These are phyloP conservation scores for Thripadectes ignobilis DNA, from an alignment of 2,797 vertebrate genomes.

Conservation along the genomic window DNA sequence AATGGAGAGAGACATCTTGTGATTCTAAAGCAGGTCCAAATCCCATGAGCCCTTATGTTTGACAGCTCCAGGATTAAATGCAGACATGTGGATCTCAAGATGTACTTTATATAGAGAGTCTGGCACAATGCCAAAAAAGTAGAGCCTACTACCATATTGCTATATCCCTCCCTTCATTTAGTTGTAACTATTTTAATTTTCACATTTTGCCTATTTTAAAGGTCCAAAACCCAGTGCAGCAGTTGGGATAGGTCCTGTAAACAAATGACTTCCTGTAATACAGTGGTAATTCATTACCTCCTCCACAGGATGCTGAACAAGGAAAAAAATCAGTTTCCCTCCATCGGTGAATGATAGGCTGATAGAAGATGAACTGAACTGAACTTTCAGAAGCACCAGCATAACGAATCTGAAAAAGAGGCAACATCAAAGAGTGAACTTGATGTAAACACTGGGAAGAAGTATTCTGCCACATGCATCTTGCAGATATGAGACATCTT, in stretches of 20 bases:
- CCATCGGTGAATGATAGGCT: constrained; percentile 95
- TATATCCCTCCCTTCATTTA: background rate
- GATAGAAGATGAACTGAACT: constrained; percentile 95
- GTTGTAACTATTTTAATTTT: background rate
- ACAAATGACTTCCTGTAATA: background rate
- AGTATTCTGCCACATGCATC: background rate
- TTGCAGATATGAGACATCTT: background rate
- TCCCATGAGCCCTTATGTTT: background rate
- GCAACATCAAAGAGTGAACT: background rate
- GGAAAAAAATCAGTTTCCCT: constrained; percentile 98
- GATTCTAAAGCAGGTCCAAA: background rate
- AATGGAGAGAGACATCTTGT: background rate
- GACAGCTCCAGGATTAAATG: background rate
- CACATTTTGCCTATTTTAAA: background rate
- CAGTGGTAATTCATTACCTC: constrained; percentile 80
- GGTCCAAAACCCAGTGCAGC: background rate
- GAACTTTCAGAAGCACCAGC: constrained; percentile 83
- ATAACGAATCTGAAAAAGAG: constrained; percentile 81
- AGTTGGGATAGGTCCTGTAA: background rate
- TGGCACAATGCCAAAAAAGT: background rate
- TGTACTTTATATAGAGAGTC: background rate
- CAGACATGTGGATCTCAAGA: background rate
- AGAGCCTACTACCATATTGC: background rate
- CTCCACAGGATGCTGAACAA: constrained; percentile 94
- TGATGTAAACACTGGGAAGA: background rate